These are phyloP conservation scores for Drosophila truncata DNA, from an alignment of 1,140 invertebrate genomes.

Conservation along the genomic window DNA sequence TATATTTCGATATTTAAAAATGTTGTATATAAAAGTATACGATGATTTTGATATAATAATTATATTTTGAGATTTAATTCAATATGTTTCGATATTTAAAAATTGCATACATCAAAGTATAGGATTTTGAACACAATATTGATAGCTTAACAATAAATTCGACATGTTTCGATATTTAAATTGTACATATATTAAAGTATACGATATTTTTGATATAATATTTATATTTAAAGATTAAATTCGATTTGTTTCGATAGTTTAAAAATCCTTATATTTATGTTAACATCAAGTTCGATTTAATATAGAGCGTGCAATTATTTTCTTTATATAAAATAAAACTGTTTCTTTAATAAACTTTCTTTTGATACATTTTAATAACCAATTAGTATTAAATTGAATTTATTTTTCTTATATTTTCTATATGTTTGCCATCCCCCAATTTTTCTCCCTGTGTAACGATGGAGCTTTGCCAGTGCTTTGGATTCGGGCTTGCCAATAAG, in stretches of 20 bases:
- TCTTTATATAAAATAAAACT: no score
- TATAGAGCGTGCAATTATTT: no score
- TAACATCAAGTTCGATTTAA: no score
- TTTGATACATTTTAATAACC: background rate
- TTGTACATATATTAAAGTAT: no score
- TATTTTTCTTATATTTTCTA: background rate
- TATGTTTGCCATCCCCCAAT: background rate
- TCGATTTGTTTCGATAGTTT: no score
- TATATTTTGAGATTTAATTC: no score
- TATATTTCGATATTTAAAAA: background rate
- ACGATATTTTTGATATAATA: background rate
- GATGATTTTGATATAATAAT: background rate
- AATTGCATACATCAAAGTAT: background rate
- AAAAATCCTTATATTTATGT: no score
- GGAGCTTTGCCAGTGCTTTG: slow-evolving; percentile 7
- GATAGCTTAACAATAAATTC: no score
- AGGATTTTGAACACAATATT: no score
- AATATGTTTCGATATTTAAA: background rate
- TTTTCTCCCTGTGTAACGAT: background rate
- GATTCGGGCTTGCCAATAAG: slow-evolving; percentile 10
- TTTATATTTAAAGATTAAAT: background rate
- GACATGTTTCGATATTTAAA: no score
- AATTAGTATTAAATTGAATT: background rate
- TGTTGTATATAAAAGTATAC: background rate
- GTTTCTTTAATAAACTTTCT: no score